phyloP scores from a whole-genome alignment of 1,140 invertebrate species.

The Pinna nobilis region DNA sequence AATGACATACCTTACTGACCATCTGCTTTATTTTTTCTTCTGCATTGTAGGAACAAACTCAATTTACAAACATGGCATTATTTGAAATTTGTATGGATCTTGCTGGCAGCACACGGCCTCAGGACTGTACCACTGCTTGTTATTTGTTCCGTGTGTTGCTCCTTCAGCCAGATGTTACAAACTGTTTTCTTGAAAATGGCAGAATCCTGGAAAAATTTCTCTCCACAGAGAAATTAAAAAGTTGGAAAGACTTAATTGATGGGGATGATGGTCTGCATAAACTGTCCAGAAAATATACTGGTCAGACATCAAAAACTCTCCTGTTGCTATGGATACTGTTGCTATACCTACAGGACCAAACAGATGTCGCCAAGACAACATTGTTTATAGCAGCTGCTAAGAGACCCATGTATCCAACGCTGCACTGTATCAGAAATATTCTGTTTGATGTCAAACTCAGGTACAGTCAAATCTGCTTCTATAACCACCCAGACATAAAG shows the following conservation, averaged over 20 bases:
- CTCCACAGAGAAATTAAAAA: not conserved
- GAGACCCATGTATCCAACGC: constrained; percentile 85
- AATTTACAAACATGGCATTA: too few relatives aligned
- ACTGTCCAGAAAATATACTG: constrained; percentile 4
- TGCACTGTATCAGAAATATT: constrained; percentile 83
- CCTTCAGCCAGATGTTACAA: constrained; percentile 37
- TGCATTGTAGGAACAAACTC: too few relatives aligned
- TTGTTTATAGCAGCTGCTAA: constrained; percentile 80
- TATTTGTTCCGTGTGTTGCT: constrained; percentile 82
- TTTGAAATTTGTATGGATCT: constrained; percentile 78
- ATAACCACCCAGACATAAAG: too few relatives aligned
- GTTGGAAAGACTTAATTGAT: constrained; percentile 10
- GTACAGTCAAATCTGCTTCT: too few relatives aligned
- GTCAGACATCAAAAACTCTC: constrained; percentile 35
- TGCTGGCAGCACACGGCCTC: constrained; percentile 83
- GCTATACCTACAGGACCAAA: constrained; percentile 71
- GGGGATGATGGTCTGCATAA: not conserved
- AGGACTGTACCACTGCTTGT: constrained; percentile 86
- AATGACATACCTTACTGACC: too few relatives aligned
- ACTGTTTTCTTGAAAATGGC: not conserved
- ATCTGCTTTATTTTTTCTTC: too few relatives aligned
- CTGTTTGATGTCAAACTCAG: constrained; percentile 78
- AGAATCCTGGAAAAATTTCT: not conserved
- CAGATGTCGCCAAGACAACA: constrained; percentile 78
- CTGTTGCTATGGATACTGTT: constrained; percentile 52